Conservation (phyloP, 1,140 invertebrate genomes). For the Parapsyche elsis region DNA sequence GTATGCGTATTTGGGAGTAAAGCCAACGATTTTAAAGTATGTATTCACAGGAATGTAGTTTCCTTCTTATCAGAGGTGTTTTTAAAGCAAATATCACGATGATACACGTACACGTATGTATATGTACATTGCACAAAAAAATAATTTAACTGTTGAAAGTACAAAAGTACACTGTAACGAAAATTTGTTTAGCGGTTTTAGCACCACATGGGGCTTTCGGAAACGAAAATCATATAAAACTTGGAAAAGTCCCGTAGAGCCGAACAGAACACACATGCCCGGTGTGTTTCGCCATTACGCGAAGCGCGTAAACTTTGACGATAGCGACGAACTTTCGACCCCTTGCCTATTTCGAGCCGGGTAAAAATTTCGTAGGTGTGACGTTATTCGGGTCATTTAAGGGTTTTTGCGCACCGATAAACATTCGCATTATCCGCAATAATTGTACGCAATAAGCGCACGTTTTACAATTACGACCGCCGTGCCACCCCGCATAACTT, state of each 20-base stretch:
- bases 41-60: too few species aligned
- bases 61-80: too few species aligned
- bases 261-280: conserved; percentile 8
- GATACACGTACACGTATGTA: neutral
- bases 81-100: too few species aligned
- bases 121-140: neutral
- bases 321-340: conserved; percentile 18
- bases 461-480: too few species aligned
- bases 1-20: neutral
- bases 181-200: conserved; percentile 14
- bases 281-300: conserved; percentile 17
- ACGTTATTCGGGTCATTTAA: neutral
- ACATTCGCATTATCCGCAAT: neutral
- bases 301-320: conserved; percentile 21
- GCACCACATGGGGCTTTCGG: neutral
- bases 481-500: too few species aligned
- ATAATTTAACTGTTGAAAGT: neutral
- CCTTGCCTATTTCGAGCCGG: neutral
- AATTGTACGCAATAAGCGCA: too few species aligned
- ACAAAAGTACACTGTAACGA: neutral
- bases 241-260: neutral
- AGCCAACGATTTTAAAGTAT: neutral
- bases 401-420: conserved; percentile 5
- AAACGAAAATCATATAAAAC: conserved; percentile 27
- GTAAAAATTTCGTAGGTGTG: neutral